Evolutionary conservation across 30 jellyfish, hydroid and myxozoan species (phyloP).

Genomic region (Turritopsis dohrnii): DNA sequence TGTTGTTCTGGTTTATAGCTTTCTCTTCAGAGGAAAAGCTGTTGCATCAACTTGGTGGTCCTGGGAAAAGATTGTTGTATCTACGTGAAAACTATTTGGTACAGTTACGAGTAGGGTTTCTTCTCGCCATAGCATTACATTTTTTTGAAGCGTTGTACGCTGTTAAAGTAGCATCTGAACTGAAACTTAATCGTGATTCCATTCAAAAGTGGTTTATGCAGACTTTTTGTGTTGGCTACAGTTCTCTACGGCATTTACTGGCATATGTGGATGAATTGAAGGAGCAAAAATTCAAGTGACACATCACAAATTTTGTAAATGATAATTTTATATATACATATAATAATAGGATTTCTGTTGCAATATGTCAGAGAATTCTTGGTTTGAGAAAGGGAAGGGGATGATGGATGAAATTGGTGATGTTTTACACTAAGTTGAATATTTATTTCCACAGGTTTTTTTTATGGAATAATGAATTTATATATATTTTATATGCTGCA

Average conservation of each 20-base stretch:
- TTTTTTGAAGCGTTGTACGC: constrained; percentile 29
- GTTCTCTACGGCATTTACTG: constrained; percentile 46
- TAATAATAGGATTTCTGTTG: no score
- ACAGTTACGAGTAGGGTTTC: constrained; percentile 33
- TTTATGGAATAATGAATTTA: no score
- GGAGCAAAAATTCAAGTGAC: background rate
- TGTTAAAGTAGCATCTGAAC: constrained; percentile 26
- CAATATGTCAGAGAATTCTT: no score
- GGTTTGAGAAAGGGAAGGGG: background rate
- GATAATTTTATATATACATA: no score
- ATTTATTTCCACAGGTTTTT: no score
- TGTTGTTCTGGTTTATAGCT: constrained; percentile 39
- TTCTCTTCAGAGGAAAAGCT: constrained; percentile 33
- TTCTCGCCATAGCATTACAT: constrained; percentile 25
- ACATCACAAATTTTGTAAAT: background rate
- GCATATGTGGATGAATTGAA: constrained; percentile 45
- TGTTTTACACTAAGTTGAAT: no score
- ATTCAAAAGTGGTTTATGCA: constrained; percentile 62
- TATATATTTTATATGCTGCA: no score
- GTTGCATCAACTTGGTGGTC: constrained; percentile 51
- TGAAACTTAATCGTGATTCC: constrained; percentile 32
- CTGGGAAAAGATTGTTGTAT: constrained; percentile 49
- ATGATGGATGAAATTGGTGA: no score
- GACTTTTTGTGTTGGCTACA: constrained; percentile 57
- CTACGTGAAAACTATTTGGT: constrained; percentile 40